Base-by-base conservation (phyloP, 2,113 vertebrate species). In the Cercocebus atys region DNA sequence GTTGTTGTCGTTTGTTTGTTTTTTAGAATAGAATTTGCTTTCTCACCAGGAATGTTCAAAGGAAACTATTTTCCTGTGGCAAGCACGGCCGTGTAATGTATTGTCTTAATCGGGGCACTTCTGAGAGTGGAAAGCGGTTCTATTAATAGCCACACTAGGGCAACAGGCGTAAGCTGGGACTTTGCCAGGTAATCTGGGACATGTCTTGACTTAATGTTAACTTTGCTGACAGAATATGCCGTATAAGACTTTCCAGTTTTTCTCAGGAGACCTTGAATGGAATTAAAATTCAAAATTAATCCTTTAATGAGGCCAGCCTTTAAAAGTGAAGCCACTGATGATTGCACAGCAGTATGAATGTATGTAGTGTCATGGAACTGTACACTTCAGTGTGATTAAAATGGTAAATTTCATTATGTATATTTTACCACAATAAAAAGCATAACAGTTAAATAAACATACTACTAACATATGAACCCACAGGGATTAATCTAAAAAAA, bases 221-320 rank as follows among this genome's bases (percentile, higher is more conserved):
- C 50, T 32, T 95, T 50, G 47, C 59, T 17, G 72, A 75, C 68
- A 83, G 66, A 88, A 81, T 59, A 18, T 52, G 61, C 50, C 35
- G 35, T 94, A 79, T 94, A 84, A 89, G 27, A 83, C 83, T 30
- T 87, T 32, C 43, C 35, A 10, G 18, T 40, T 86, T 86, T 59
- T 89, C 96, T 88, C 80, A 87, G 66, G 47, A 64, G 52, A 66
- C n/a, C 43, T 20, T 79, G 80, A 90, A 16, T 61, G 75, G 45
- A 92, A 96, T 76, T 50, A 64, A 92, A 91, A 59, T 87, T 79
- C 75, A 78, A 90, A 96, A 70, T 61, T 72, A 85, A 88, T 79
- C 38, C 43, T 50, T 75, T 68, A 75, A 27, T 13, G 75, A 93
- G 72, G 43, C 12, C 30, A 93, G 18, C 30, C 32, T 95, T 78